Conservation (phyloP, 2,888 invertebrate genomes). For the Platycheirus albimanus region DNA sequence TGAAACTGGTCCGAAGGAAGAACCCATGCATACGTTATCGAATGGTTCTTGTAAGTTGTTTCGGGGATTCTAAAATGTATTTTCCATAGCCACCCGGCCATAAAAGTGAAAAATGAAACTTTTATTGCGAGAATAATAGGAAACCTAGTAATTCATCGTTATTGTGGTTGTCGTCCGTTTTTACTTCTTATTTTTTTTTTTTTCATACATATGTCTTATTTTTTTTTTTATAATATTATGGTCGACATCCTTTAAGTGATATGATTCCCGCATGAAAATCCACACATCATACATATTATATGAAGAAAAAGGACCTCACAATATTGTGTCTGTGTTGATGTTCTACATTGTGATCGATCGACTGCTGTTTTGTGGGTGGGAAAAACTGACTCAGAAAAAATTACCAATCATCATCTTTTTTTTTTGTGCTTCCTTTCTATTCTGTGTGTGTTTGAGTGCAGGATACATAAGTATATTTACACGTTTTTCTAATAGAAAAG, state of each 20-base stretch:
- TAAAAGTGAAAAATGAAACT: conserved; percentile 74
- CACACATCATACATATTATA: conserved; percentile 6
- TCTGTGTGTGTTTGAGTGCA: too few species aligned
- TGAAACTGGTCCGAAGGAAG: conserved; percentile 33
- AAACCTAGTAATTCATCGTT: conserved; percentile 69
- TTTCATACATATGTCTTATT: too few species aligned
- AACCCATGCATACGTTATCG: conserved; percentile 52
- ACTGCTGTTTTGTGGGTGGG: not conserved
- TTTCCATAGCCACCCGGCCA: conserved; percentile 67
- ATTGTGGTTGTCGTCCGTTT: too few species aligned
- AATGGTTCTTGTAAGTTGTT: conserved; percentile 24
- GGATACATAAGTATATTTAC: too few species aligned
- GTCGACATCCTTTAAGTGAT: conserved; percentile 47
- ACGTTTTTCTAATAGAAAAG: too few species aligned
- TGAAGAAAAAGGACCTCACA: conserved; percentile 29
- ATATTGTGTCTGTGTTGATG: conserved; percentile 15
- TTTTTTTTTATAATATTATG: conserved; percentile 48
- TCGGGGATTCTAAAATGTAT: conserved; percentile 68
- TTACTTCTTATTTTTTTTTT: too few species aligned
- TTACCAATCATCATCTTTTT: not conserved
- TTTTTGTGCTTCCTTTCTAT: too few species aligned
- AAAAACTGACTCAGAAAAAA: not conserved
- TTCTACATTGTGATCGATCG: not conserved
- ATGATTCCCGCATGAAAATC: conserved; percentile 50
- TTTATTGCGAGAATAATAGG: conserved; percentile 75